Base-by-base conservation (phyloP, 2,888 invertebrate genomes). In the Hyposoter didymator region DNA sequence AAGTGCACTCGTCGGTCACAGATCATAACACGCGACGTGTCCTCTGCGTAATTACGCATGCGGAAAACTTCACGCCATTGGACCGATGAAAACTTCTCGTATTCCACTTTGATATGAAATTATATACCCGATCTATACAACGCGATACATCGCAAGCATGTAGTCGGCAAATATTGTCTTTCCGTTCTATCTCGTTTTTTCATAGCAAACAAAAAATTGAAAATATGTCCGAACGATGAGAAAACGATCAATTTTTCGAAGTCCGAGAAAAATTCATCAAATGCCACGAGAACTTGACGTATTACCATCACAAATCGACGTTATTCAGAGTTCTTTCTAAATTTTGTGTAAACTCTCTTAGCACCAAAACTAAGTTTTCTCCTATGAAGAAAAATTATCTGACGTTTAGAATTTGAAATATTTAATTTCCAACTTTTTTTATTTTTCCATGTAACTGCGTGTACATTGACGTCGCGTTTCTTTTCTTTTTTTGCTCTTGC, bases 1-100 rank as follows among this genome's bases (percentile, higher is more conserved):
- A 78, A 74, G 28, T 49, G 39, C 35, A 49, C 81, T 81, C 64
- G 52, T 59, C 12, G 5, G 59, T 52, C 67, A 69, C 43, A 22
- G 22, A 81, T 78, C 59, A 69, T 69, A 81, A 76, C 47, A 76
- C 79, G 70, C 49, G 22, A 73, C 14, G 55, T 59, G 76, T 69
- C 55, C 52, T 55, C 64, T 69, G 35, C 70, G 52, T 55, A 59
- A 83, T 83, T 67, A 67, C 66, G 45, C 55, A 59, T 32, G 28
- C n/a, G 39, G 32, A n/a, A 17, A 35, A 35, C 43, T 32, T 28
- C n/a, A 35, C 28, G 28, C 19, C 39, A n/a, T 28, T 49, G 35
- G 22, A 74, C 19, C 35, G 47, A 19, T n/a, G 62, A 19, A n/a
- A 28, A 6, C 73, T 19, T n/a, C n/a, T 17, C 59, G 59, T 22